Conservation (phyloP, 2,797 vertebrate species). For the Heliangelus exortis region DNA sequence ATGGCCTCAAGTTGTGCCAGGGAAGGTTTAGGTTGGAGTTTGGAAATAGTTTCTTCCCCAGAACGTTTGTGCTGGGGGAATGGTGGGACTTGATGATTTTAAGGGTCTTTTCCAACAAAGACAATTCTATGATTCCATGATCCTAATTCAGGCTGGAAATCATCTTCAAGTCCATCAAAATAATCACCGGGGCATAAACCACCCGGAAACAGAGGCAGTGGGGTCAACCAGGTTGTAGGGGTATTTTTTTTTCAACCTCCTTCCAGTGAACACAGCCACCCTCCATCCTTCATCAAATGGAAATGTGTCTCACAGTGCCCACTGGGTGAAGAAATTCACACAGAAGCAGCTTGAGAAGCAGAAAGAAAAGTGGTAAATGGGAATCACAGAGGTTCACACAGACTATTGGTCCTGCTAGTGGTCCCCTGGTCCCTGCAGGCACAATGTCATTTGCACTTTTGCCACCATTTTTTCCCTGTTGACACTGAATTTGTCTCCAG, state of each 20-base stretch:
- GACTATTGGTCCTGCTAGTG: neutral
- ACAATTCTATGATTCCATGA: too few relatives aligned
- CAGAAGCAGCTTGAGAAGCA: neutral
- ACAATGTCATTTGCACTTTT: fast-evolving
- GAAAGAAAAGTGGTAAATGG: fast-evolving
- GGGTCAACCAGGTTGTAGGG: fast-evolving
- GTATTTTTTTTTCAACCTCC: too few relatives aligned
- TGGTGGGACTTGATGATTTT: too few relatives aligned
- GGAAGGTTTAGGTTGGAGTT: too few relatives aligned
- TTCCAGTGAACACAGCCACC: neutral
- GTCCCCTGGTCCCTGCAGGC: neutral
- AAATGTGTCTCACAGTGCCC: neutral
- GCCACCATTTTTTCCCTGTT: neutral
- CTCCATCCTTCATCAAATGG: neutral
- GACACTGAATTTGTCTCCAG: neutral
- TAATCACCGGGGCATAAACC: neutral
- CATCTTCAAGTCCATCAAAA: neutral
- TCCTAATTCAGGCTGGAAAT: too few relatives aligned
- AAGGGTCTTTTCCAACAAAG: too few relatives aligned
- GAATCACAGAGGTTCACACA: neutral
- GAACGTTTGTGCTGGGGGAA: too few relatives aligned
- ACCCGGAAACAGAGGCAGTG: neutral
- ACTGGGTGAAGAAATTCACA: neutral
- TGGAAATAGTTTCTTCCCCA: too few relatives aligned
- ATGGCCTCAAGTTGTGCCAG: too few relatives aligned